These are phyloP conservation scores for Pseudococcus jackbeardsleyi DNA, from an alignment of 2,888 invertebrate species.

Conservation along the genomic window DNA sequence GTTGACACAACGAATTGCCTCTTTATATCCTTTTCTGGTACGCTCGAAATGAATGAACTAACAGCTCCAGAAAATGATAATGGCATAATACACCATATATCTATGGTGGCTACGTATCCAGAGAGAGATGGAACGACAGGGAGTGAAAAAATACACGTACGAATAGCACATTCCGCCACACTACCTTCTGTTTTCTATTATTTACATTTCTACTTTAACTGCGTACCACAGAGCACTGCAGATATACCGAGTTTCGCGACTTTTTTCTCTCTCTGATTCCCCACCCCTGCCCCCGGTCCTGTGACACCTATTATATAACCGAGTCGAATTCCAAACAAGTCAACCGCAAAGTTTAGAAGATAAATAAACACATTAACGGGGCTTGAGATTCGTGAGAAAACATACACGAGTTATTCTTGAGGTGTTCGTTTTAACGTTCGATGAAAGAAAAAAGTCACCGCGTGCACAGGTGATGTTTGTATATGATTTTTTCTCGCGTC, in stretches of 20 bases:
- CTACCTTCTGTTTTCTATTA: slow-evolving; percentile 44
- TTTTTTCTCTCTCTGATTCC: background rate
- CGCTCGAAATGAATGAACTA: slow-evolving; percentile 59
- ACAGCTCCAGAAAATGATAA: slow-evolving; percentile 62
- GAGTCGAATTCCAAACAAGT: slow-evolving; percentile 63
- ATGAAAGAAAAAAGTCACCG: slow-evolving; percentile 35
- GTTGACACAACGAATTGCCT: slow-evolving; percentile 64
- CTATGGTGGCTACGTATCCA: background rate
- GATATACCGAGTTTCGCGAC: slow-evolving; percentile 44
- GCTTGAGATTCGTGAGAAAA: slow-evolving; percentile 54
- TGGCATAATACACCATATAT: slow-evolving; percentile 55
- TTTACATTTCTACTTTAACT: slow-evolving; percentile 60
- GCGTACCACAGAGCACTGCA: background rate
- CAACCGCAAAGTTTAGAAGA: slow-evolving; percentile 64
- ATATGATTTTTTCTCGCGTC: slow-evolving; percentile 28
- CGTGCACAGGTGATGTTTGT: slow-evolving; percentile 55
- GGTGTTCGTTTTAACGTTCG: slow-evolving; percentile 7
- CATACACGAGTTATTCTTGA: slow-evolving; percentile 55
- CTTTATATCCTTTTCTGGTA: slow-evolving; percentile 31
- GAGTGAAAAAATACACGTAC: background rate
- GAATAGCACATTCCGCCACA: background rate
- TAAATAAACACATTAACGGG: slow-evolving; percentile 63
- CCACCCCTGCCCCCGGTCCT: background rate
- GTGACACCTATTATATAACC: slow-evolving; percentile 20
- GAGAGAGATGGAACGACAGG: too few relatives aligned